phyloP scores from a whole-genome alignment of 2,113 vertebrate species.

The Crotalus horridus region DNA sequence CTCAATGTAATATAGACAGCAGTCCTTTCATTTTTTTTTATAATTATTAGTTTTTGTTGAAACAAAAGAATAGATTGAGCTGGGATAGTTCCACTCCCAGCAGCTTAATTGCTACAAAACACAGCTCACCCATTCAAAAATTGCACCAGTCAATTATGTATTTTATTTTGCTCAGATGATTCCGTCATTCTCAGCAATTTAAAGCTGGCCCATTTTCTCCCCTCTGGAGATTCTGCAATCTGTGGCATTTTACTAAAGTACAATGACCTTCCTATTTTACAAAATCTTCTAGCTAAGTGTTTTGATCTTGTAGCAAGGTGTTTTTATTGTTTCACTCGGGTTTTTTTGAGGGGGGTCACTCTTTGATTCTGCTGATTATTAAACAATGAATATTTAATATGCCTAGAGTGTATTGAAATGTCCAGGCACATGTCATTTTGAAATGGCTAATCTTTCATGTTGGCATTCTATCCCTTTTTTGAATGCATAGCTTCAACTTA shows the following conservation, averaged over 20 bases:
- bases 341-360: not conserved
- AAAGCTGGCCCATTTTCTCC: not conserved
- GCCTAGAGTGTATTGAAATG: not conserved
- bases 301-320: not conserved
- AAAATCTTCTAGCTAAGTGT: not conserved
- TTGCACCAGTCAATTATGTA: not conserved
- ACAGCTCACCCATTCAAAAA: not conserved
- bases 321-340: not conserved
- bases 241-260: not conserved
- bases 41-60: not conserved
- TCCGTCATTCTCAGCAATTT: not conserved
- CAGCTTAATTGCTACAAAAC: not conserved
- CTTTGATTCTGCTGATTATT: not conserved
- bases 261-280: not conserved
- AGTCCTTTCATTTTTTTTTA: not conserved
- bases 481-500: not conserved
- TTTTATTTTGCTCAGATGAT: not conserved
- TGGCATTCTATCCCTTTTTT: not conserved
- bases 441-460: not conserved
- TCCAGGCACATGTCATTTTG: not conserved
- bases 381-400: not conserved
- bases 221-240: not conserved
- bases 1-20: not conserved
- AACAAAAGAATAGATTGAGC: not conserved
- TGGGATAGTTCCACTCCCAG: not conserved